Base-by-base conservation (phyloP, 2,888 invertebrate species). In the Sicus ferrugineus region DNA sequence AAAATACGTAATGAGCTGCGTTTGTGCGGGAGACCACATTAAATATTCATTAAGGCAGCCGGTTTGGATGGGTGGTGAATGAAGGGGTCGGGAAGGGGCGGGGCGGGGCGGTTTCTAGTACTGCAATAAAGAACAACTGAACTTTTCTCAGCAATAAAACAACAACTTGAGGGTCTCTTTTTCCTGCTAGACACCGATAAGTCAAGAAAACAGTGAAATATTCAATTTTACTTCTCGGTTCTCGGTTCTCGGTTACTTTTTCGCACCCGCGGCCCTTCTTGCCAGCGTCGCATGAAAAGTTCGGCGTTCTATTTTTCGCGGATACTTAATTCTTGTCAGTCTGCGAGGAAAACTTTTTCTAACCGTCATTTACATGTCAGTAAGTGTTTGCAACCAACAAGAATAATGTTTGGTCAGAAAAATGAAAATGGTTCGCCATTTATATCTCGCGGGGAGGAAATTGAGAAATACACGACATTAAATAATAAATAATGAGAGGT, bases 311-410 rank as follows among this genome's bases (percentile, higher is more conserved):
- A 31, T 16, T 50, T 21, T 68, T 67, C 69, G 75, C 74, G 75
- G 69, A 70, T 72, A 78, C 76, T 75, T 66, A 73, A 72, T 65
- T 80, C 79, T 75, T 80, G 80, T 76, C 77, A 79, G 75, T 76
- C 79, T 74, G 73, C 30, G 64, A 73, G 67, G 67, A 73, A 77
- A 78, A 76, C 65, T 73, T 76, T 75, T 72, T 56, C 52, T 38
- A 46, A 62, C 34, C 68, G 71, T 59, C 75, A 81, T 81, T 81
- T 81, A 81, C 82, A 81, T 78, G 82, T 81, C 81, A 81, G 77
- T 81, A 77, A 70, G 54, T 64, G 58, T 64, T 64, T 64, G 30
- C n/a, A n/a, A n/a, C 66, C 59, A 23, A 6, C 16, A 1, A 31
- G 31, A 42, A 34, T 23, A 38, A 11, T 28, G 7, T 54, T 54